Evolutionary conservation across 2,797 vertebrate species (phyloP).

Genomic region (Sebastes umbrosus): DNA sequence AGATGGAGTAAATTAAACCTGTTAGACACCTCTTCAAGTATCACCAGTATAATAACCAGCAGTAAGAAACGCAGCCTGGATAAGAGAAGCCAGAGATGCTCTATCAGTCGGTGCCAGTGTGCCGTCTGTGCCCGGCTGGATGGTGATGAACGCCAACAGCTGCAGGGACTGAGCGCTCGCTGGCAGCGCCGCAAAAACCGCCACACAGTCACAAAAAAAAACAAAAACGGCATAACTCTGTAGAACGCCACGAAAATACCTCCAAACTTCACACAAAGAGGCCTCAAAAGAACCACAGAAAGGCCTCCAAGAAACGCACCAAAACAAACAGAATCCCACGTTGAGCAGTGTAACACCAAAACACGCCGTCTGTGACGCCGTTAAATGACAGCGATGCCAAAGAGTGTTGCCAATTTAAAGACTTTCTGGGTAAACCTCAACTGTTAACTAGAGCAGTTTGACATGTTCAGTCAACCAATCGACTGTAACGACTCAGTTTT

Average conservation of each 20-base stretch:
- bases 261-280: background rate
- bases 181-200: constrained; percentile 25
- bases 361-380: background rate
- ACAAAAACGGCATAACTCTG: background rate
- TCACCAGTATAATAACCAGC: background rate
- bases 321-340: background rate
- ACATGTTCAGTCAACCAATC: background rate
- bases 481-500: too few relatives aligned
- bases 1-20: background rate
- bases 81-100: constrained; percentile 33
- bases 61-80: background rate
- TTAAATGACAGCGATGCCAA: background rate
- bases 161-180: constrained; percentile 38
- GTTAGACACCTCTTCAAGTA: background rate
- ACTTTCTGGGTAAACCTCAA: background rate
- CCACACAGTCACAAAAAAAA: constrained; percentile 15
- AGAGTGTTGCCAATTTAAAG: background rate
- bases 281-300: background rate
- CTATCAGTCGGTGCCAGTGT: constrained; percentile 46
- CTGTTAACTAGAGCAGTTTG: background rate
- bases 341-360: background rate
- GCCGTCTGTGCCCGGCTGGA: constrained; percentile 26
- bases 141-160: constrained; percentile 39
- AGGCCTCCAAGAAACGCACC: background rate
- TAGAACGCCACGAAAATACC: background rate